Conservation (phyloP, 2,888 invertebrate species). For the Uropetala carovei region DNA sequence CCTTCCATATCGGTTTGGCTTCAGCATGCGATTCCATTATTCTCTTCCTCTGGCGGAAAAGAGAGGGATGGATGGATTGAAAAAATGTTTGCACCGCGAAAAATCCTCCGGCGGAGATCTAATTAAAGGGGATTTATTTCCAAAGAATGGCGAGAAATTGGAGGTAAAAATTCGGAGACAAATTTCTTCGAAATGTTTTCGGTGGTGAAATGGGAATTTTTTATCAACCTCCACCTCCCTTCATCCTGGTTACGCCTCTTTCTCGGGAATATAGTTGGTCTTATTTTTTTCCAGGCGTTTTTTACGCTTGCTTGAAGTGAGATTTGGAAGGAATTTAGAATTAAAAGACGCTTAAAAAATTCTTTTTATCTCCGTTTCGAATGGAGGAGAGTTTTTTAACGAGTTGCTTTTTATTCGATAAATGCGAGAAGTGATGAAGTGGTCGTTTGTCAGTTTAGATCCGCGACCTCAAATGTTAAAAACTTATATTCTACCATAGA, state of each 20-base stretch:
- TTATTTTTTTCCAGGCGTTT: not conserved
- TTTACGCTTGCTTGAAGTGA: not conserved
- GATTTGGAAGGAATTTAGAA: not conserved
- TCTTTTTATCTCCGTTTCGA: not conserved
- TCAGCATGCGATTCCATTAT: conserved; percentile 5
- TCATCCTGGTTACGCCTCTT: not conserved
- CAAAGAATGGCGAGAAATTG: not conserved
- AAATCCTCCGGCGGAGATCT: conserved; percentile 5
- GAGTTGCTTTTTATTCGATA: not conserved
- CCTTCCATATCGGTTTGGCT: not conserved
- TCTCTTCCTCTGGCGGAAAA: not conserved
- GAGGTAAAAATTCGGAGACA: not conserved
- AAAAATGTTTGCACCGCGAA: not conserved
- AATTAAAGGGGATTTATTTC: conserved; percentile 21
- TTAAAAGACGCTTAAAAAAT: not conserved
- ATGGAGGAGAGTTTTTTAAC: not conserved
- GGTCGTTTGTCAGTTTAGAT: too few species aligned
- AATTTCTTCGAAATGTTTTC: conserved; percentile 3
- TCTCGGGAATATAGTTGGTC: not conserved
- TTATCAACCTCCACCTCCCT: not conserved
- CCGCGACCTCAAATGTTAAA: too few species aligned
- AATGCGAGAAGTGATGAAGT: not conserved
- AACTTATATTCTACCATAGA: too few species aligned
- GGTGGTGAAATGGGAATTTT: conserved; percentile 7
- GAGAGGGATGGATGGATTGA: not conserved